A percentile compares a stretch with the other conserved stretches of the same genome.
Conservation (phyloP, 2,113 vertebrate genomes). For the Xenus cinereus region DNA sequence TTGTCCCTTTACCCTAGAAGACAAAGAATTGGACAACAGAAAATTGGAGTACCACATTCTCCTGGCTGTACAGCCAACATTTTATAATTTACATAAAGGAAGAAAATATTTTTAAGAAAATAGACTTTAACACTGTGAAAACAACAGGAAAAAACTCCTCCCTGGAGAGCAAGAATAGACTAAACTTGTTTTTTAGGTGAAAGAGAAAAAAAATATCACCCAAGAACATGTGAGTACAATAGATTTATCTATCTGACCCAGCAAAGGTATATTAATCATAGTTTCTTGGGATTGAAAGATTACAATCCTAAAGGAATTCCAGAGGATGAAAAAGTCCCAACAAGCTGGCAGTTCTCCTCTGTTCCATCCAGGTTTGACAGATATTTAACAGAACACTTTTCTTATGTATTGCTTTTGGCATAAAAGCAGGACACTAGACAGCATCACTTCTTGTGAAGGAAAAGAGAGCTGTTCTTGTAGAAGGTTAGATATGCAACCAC, state of each 20-base stretch:
- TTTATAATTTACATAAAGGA: neutral
- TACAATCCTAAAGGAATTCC: neutral
- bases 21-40: neutral
- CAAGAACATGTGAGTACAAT: rapidly evolving
- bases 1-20: neutral
- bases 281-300: neutral
- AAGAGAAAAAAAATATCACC: neutral
- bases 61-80: neutral
- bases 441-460: neutral
- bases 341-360: neutral
- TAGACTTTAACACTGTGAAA: neutral
- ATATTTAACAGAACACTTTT: neutral
- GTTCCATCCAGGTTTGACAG: neutral
- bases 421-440: neutral
- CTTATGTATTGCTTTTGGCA: neutral
- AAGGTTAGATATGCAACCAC: neutral
- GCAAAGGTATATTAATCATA: neutral
- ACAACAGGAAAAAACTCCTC: neutral
- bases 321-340: neutral
- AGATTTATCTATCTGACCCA: neutral
- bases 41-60: neutral
- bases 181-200: neutral
- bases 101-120: neutral
- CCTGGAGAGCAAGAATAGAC: neutral
- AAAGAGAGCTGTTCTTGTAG: neutral